Evolutionary conservation across 2,888 invertebrate species (phyloP).

Genomic region (Tinea semifulvella): DNA sequence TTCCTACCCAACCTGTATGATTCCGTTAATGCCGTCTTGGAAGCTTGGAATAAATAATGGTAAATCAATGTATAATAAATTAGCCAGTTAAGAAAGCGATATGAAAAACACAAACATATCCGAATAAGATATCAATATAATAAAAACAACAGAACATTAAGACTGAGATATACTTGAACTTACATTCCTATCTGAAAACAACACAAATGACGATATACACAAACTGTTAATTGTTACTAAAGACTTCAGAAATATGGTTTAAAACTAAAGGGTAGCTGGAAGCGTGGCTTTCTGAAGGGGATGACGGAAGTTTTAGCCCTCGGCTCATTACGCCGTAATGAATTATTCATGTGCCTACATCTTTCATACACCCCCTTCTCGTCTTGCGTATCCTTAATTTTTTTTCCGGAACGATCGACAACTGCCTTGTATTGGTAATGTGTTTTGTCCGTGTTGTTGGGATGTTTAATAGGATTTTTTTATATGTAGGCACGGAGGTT

Average conservation of each 20-base stretch:
- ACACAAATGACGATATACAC: background rate
- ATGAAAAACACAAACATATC: background rate
- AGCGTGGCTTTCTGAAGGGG: background rate
- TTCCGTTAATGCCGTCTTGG: too few species aligned
- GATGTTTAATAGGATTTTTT: background rate
- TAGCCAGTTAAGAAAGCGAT: too few species aligned
- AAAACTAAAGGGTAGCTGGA: constrained; percentile 3
- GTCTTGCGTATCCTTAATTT: constrained; percentile 1
- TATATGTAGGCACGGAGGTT: too few species aligned
- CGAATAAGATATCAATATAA: constrained; percentile 1
- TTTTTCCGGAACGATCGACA: background rate
- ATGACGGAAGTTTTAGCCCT: constrained; percentile 39
- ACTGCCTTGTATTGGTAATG: background rate
- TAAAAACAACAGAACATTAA: constrained; percentile 5
- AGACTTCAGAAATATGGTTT: background rate
- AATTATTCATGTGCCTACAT: constrained; percentile 50
- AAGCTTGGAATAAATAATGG: too few species aligned
- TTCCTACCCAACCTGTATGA: too few species aligned
- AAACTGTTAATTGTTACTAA: background rate
- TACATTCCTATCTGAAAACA: background rate
- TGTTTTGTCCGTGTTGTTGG: background rate
- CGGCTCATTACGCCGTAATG: constrained; percentile 55
- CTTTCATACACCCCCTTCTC: constrained; percentile 21
- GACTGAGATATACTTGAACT: background rate
- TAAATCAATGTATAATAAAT: background rate